Conservation (phyloP, 1,140 invertebrate genomes). For the Littorina saxatilis region DNA sequence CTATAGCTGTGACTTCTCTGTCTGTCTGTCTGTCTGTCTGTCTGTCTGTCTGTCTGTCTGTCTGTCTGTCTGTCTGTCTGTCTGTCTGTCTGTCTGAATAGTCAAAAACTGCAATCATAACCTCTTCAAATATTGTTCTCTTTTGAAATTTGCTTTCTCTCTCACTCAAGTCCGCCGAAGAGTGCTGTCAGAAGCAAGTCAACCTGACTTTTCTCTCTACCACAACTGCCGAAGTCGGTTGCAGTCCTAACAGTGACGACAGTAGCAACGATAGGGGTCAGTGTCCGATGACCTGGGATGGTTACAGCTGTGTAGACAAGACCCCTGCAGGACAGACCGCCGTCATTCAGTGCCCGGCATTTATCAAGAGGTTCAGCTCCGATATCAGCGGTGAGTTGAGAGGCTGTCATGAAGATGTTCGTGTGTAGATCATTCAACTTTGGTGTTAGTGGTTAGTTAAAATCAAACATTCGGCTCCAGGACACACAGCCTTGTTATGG, state of each 20-base stretch:
- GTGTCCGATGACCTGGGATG: slow-evolving; percentile 37
- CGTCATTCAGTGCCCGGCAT: slow-evolving; percentile 6
- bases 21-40: no score
- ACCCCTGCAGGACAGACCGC: slow-evolving; percentile 13
- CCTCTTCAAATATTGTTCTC: no score
- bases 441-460: no score
- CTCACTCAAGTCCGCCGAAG: background rate
- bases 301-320: slow-evolving; percentile 6
- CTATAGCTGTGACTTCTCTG: no score
- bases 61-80: no score
- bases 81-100: no score
- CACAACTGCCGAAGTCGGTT: background rate
- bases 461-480: no score
- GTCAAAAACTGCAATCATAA: no score
- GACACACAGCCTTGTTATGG: no score
- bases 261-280: background rate
- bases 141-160: background rate
- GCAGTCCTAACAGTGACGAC: background rate
- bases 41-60: no score
- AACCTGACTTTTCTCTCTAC: background rate
- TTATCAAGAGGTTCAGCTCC: background rate
- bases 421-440: no score
- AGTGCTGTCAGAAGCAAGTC: background rate
- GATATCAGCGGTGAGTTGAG: slow-evolving; percentile 1
- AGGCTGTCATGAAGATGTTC: no score